Evolutionary conservation across 2,888 invertebrate species (phyloP), one percentile per base, ranked within the genome.

Genomic region (Acrobasis suavella): DNA sequence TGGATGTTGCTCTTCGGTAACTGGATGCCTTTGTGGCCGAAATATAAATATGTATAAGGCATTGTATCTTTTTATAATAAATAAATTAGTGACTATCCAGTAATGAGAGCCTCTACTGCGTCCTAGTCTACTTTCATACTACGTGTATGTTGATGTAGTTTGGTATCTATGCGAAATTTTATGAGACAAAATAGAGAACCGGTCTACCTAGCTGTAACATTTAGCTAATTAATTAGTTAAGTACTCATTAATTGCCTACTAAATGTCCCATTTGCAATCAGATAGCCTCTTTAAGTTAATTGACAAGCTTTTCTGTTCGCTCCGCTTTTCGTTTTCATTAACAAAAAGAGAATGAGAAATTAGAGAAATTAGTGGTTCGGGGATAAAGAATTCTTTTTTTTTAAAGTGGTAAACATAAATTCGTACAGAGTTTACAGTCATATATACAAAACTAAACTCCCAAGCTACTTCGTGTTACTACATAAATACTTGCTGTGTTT

Each of bases 1-100:
- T 81, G 76, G 77, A 82, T 72, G 79, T 74, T 76, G 74, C 74
- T 76, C 55, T 69, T 76, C 73, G 70, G 74, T 77, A 78, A 79
- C 77, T 74, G 75, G 71, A 69, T 68, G 70, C 72, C 67, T 75
- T 76, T 82, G 76, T 82, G 73, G 74, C 74, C 75, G 62, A 72
- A 74, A 77, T 78, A 62, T 62, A 60, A 62, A 66, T 65, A 64
- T 58, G 50, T 62, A 64, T 60, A 32, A 12, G 17, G 42, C 12
- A 22, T 46, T 58, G 46, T 46, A 22, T 22, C 14, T 22, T 22
- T 22, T 58, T 22, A 16, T 58, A 39, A 42, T 17, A 12, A 22
- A 42, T 12, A 42, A 42, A 46, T 5, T 14, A 46, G n/a, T 2
- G n/a, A 46, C 12, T 5, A 46, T 6, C n/a, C 46, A 12, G 6